These are phyloP conservation scores for Aphelocoma californica DNA, from an alignment of 2,797 vertebrate genomes.

Conservation along the genomic window DNA sequence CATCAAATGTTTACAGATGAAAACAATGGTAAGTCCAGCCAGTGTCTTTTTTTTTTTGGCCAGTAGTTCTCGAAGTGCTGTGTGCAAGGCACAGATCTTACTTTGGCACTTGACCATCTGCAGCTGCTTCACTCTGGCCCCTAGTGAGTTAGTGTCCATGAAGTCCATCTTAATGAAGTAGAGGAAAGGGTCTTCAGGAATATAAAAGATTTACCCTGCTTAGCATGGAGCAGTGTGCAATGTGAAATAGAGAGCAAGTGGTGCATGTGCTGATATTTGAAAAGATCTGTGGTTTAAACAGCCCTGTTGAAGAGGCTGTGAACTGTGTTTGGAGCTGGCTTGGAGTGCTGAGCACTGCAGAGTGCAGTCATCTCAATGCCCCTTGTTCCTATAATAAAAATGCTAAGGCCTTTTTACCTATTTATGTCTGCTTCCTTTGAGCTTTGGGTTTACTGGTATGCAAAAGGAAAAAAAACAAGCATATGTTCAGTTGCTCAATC, in stretches of 20 bases:
- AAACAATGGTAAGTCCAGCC: background rate
- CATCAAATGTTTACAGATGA: background rate
- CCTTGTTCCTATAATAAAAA: background rate
- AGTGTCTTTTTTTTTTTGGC: background rate
- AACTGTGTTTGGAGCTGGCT: background rate
- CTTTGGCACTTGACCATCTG: slow-evolving; percentile 47
- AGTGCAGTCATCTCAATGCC: background rate
- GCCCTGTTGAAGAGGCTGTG: background rate
- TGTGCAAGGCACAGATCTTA: slow-evolving; percentile 19
- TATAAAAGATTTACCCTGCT: slow-evolving; percentile 41
- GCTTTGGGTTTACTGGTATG: slow-evolving; percentile 29
- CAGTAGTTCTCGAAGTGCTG: background rate
- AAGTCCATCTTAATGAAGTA: slow-evolving; percentile 60
- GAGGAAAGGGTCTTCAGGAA: slow-evolving; percentile 51
- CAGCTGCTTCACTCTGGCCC: slow-evolving; percentile 38
- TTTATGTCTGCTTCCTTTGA: slow-evolving; percentile 23
- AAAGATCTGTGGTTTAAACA: background rate
- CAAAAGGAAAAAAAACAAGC: background rate
- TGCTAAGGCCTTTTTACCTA: background rate
- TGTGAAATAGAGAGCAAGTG: slow-evolving; percentile 21
- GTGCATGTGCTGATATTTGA: background rate
- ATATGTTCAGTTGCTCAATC: slow-evolving; percentile 12
- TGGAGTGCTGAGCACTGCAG: background rate
- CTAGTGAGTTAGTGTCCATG: slow-evolving; percentile 44
- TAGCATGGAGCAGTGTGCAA: slow-evolving; percentile 4